Evolutionary conservation across 2,888 invertebrate species (phyloP).

Genomic region (Amphipyra berbera): DNA sequence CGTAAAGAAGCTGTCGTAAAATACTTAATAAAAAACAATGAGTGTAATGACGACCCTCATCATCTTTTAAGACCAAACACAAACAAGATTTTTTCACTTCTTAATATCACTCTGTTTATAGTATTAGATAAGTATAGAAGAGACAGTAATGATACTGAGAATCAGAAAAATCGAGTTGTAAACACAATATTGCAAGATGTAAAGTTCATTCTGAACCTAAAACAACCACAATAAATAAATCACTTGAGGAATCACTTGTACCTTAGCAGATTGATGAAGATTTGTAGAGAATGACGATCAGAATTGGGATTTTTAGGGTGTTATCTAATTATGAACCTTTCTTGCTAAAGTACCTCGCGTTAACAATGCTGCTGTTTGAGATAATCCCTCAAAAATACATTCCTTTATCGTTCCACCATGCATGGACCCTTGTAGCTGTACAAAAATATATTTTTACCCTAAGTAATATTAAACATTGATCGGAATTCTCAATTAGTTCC

Average conservation of each 20-base stretch:
- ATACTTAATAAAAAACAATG: conserved; percentile 65
- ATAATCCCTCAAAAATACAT: too few relatives aligned
- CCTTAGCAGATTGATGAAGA: background rate
- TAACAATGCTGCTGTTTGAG: too few relatives aligned
- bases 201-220: background rate
- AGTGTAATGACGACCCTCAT: conserved; percentile 56
- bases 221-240: background rate
- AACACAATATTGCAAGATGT: background rate
- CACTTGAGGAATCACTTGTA: background rate
- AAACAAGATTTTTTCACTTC: conserved; percentile 44
- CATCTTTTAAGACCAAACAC: conserved; percentile 53
- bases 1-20: conserved; percentile 59
- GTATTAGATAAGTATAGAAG: conserved; percentile 22
- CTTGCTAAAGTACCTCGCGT: too few relatives aligned
- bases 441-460: too few relatives aligned
- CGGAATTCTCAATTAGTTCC: too few relatives aligned
- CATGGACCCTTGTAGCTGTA: too few relatives aligned
- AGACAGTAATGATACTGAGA: conserved; percentile 6
- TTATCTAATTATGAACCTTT: too few relatives aligned
- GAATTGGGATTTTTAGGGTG: too few relatives aligned
- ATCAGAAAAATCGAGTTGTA: background rate
- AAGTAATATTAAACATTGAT: too few relatives aligned
- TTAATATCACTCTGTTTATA: conserved; percentile 20
- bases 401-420: too few relatives aligned
- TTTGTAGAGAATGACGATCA: too few relatives aligned